Evolutionary conservation across 2,797 vertebrate genomes (phyloP).

Genomic region (Ispidina lecontei): DNA sequence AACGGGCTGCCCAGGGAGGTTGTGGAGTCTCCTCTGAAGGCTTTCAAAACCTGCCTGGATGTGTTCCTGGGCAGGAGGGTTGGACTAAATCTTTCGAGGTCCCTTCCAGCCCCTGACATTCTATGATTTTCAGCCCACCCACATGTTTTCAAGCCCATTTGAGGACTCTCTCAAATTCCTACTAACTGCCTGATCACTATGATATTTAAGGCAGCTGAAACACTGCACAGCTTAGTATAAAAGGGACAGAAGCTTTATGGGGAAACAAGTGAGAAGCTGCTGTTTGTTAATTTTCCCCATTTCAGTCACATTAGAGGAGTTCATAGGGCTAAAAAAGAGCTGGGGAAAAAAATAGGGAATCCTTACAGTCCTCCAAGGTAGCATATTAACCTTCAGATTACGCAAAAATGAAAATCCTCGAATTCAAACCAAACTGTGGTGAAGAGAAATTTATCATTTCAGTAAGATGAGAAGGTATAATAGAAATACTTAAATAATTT

Average conservation of each 20-base stretch:
- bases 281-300: neutral
- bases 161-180: neutral
- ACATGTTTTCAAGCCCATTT: neutral
- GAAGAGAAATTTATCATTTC: neutral
- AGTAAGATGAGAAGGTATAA: neutral
- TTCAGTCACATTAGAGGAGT: neutral
- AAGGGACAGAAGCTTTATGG: neutral
- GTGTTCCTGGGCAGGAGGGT: no score
- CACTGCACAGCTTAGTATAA: neutral
- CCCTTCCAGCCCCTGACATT: no score
- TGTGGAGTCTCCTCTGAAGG: no score
- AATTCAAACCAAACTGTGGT: neutral
- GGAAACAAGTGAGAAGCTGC: neutral
- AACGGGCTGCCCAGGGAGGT: no score
- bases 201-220: neutral
- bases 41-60: no score
- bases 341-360: neutral
- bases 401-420: neutral
- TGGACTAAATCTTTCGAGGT: no score
- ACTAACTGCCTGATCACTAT: neutral
- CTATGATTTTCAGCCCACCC: neutral
- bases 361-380: neutral
- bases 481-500: neutral
- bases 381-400: neutral
- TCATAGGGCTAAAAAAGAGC: neutral